Percentiles rank a stretch among this genome's conserved stretches.
Evolutionary conservation across 2,797 vertebrate genomes (phyloP).

Genomic region (Falco columbarius): DNA sequence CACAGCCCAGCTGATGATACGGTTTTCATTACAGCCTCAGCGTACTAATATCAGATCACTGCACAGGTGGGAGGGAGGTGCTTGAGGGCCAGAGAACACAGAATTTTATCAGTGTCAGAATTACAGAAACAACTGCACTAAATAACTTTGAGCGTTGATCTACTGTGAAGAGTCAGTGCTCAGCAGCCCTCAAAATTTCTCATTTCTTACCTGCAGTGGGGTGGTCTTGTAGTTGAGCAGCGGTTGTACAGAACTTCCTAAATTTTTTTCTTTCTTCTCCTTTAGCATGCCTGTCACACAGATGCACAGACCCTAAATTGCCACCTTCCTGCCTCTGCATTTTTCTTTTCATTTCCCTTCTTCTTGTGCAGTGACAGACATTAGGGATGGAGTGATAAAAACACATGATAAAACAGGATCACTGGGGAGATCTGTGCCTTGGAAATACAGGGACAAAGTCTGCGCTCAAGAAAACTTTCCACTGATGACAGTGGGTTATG

Average conservation of each 20-base stretch:
- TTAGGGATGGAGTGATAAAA: constrained; percentile 58
- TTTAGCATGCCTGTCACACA: constrained; percentile 39
- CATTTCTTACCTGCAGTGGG: constrained; percentile 61
- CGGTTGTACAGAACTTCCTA: constrained; percentile 4
- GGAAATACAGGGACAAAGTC: not conserved
- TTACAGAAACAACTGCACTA: constrained; percentile 27
- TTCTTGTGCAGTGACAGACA: constrained; percentile 4
- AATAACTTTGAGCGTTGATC: not conserved
- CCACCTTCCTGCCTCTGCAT: constrained; percentile 13
- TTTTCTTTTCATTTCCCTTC: constrained; percentile 31
- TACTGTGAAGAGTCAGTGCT: constrained; percentile 33
- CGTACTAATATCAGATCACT: constrained; percentile 5
- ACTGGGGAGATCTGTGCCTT: not conserved
- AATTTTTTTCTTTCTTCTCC: constrained; percentile 40
- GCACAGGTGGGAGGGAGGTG: not conserved
- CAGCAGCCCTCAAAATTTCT: constrained; percentile 51
- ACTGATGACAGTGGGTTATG: not conserved
- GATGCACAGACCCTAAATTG: constrained; percentile 18
- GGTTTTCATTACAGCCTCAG: not conserved
- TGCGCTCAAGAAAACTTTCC: not conserved
- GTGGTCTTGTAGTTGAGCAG: not conserved
- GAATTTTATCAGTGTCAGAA: constrained; percentile 21
- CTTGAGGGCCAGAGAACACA: not conserved
- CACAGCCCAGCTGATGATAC: not conserved
- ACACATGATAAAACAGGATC: constrained; percentile 22